Percentiles rank a stretch among this genome's conserved stretches.
Conservation (phyloP, 2,888 invertebrate species). For the Cephus rjabovi region DNA sequence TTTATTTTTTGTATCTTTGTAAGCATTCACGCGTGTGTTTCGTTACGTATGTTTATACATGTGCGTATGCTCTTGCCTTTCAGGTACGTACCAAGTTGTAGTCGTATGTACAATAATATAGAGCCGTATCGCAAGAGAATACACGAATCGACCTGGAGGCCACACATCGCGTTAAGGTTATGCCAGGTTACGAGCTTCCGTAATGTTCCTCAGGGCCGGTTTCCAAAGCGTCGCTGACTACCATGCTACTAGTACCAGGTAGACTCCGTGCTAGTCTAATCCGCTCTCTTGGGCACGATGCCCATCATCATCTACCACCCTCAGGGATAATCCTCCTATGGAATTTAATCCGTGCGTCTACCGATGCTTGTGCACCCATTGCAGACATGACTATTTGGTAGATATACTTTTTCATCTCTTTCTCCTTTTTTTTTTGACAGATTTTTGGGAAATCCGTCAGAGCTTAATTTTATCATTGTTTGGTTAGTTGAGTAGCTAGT, state of each 20-base stretch:
- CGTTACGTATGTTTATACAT: conserved; percentile 1
- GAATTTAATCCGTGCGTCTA: not conserved
- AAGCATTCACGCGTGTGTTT: not conserved
- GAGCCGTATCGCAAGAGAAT: conserved; percentile 24
- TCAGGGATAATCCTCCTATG: not conserved
- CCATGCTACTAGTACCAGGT: not conserved
- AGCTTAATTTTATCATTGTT: not conserved
- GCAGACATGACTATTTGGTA: not conserved
- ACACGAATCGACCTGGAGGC: conserved; percentile 24
- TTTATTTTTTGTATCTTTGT: not conserved
- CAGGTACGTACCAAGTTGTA: not conserved
- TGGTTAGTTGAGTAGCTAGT: not conserved
- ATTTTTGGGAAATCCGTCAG: not conserved
- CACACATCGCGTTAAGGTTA: conserved; percentile 20
- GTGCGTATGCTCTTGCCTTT: not conserved
- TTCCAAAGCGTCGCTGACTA: not conserved
- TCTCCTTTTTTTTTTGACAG: not conserved
- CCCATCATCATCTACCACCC: not conserved
- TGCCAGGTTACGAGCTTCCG: not conserved
- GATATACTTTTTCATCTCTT: not conserved
- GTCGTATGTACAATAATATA: conserved; percentile 18
- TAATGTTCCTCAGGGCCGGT: not conserved
- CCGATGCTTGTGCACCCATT: not conserved
- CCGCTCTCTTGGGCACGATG: not conserved
- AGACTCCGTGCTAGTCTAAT: not conserved